Percentiles rank a stretch among this genome's conserved stretches.
Evolutionary conservation across 2,113 vertebrate species (phyloP).

Genomic region (Stegostoma tigrinum): DNA sequence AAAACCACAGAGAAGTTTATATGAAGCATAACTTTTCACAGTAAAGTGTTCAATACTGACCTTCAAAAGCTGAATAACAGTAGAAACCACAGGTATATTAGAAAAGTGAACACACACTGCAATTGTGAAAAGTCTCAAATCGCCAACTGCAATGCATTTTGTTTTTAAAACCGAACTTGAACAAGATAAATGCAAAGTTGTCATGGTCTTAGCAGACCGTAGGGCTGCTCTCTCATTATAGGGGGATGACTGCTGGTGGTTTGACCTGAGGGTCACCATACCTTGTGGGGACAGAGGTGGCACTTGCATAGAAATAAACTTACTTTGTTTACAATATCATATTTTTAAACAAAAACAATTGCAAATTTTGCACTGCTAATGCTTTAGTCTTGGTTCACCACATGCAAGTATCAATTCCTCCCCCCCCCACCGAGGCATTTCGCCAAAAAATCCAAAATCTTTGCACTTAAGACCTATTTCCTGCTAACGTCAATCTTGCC

Average conservation of each 20-base stretch:
- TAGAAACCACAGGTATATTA: background rate
- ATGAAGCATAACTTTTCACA: background rate
- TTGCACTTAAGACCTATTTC: too few relatives aligned
- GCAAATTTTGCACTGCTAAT: background rate
- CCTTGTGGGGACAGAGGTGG: too few relatives aligned
- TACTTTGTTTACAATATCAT: background rate
- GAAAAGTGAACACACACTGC: background rate
- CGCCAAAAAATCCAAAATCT: too few relatives aligned
- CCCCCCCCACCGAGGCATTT: too few relatives aligned
- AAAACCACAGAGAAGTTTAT: background rate
- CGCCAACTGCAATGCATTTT: background rate
- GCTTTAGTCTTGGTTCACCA: too few relatives aligned
- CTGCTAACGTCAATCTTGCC: too few relatives aligned
- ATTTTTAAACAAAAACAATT: background rate
- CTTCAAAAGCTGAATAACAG: background rate
- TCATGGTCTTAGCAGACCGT: too few relatives aligned
- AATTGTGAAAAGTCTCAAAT: background rate
- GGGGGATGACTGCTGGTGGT: too few relatives aligned
- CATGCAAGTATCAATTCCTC: too few relatives aligned
- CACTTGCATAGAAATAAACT: background rate
- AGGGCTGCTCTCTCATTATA: too few relatives aligned
- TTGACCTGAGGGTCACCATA: too few relatives aligned
- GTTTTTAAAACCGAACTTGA: background rate
- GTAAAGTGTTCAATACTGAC: background rate
- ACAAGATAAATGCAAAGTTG: too few relatives aligned